Base-by-base conservation (phyloP, 2,113 vertebrate species). In the Hucho hucho region DNA sequence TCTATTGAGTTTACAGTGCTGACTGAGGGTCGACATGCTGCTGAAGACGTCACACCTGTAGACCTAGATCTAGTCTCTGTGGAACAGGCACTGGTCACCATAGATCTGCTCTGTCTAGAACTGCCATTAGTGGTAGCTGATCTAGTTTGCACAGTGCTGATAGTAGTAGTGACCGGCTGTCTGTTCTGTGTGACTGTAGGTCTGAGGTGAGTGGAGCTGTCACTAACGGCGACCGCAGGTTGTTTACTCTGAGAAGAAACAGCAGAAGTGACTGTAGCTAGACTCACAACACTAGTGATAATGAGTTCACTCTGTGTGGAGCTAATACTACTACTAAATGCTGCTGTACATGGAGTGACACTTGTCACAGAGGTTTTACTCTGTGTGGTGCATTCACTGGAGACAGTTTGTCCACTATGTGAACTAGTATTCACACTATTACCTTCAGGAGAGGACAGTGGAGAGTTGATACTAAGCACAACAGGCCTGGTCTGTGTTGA, bases 21-120 rank as follows among this genome's bases (percentile, higher is more conserved):
- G 18, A 78, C 79, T 43, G 81, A 53, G 68, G 86, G 73, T 43
- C 53, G 28, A 70, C 70, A 68, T 20, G 71, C 73, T 14, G 71
- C 20, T 22, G 74, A 25, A n/a, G 75, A 53, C 49, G 14, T 76
- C 74, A 80, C 74, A 64, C 67, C 58, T 13, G 77, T 64, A 29
- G 79, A 43, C 61, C 29, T 72, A 24, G 49, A 56, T 25, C 0
- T 43, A 64, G 24, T 49, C 25, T 79, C 86, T 11, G 47, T 43
- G 56, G 70, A 75, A 66, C 28, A 73, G n/a, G 46, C 63, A 77
- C 75, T 78, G n/a, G 32, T 77, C n/a, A 77, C 78, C 13, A 29
- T 13, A n/a, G 75, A 47, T 76, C n/a, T 79, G 70, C 25, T 88
- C n/a, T 74, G 80, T 81, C 73, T 77, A 26, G 83, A 82, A 78